phyloP scores from a whole-genome alignment of 2,797 vertebrate species.

The Mormyrus hasselquistii region DNA sequence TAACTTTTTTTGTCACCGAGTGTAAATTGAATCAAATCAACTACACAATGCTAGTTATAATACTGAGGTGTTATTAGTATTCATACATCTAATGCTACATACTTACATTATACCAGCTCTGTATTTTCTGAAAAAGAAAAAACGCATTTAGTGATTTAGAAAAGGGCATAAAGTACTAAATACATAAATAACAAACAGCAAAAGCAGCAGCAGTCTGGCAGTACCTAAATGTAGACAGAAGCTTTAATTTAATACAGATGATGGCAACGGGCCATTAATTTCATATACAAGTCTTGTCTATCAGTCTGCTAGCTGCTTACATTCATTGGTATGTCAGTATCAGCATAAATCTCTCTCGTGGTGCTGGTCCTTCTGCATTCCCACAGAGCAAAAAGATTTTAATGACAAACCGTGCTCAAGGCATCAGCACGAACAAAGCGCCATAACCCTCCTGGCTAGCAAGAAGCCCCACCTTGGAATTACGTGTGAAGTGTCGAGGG shows the following conservation, averaged over 20 bases:
- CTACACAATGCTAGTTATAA: background rate
- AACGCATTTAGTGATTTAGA: background rate
- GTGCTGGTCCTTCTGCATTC: background rate
- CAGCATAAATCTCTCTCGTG: background rate
- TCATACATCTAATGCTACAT: constrained; percentile 20
- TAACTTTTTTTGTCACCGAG: background rate
- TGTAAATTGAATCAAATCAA: background rate
- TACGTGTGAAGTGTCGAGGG: constrained; percentile 77
- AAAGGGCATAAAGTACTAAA: background rate
- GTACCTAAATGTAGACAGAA: background rate
- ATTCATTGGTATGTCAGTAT: background rate
- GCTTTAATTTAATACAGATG: background rate
- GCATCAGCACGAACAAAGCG: background rate
- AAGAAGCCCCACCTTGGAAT: constrained; percentile 68
- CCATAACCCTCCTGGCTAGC: background rate
- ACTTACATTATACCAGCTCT: constrained; percentile 96
- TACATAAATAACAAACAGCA: background rate
- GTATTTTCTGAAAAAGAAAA: constrained; percentile 80
- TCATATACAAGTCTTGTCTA: background rate
- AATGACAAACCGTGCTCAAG: background rate
- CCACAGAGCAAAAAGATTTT: background rate
- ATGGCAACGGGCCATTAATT: background rate
- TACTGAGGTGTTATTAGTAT: background rate
- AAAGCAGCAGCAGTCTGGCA: background rate
- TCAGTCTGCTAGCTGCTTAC: background rate